Evolutionary conservation across 2,797 vertebrate species (phyloP).

Genomic region (Lemur catta): DNA sequence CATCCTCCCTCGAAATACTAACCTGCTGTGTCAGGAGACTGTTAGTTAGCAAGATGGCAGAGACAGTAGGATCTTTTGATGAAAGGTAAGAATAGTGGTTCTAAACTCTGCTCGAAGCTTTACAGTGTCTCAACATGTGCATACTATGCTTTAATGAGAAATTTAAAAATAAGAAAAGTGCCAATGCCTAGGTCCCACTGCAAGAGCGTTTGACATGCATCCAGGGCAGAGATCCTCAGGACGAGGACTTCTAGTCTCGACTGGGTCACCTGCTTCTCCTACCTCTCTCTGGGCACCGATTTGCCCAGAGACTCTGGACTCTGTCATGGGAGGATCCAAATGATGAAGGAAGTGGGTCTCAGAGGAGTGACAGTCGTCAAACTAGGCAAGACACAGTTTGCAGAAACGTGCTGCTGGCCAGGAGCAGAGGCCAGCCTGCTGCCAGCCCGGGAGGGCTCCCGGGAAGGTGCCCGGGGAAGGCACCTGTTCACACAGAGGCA

Average conservation of each 20-base stretch:
- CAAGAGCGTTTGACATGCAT: fast-evolving
- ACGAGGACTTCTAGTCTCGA: neutral
- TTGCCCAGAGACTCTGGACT: neutral
- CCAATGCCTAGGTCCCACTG: fast-evolving
- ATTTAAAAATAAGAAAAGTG: neutral
- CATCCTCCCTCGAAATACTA: too few relatives aligned
- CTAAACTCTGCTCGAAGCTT: neutral
- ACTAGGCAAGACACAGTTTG: fast-evolving
- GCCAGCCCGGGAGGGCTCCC: neutral
- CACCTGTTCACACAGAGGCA: too few relatives aligned
- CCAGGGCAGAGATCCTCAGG: neutral
- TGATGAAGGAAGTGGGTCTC: neutral
- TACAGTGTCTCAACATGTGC: fast-evolving
- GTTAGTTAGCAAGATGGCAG: too few relatives aligned
- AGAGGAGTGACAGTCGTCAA: neutral
- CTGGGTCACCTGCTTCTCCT: neutral
- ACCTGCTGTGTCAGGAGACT: neutral
- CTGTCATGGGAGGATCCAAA: neutral
- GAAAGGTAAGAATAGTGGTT: neutral
- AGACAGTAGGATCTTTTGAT: neutral
- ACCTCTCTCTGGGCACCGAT: neutral
- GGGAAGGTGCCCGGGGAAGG: neutral
- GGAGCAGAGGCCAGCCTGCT: neutral
- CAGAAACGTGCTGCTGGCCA: fast-evolving
- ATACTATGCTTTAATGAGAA: neutral